Conservation (phyloP, 2,888 invertebrate genomes). For the Phytoseiulus persimilis region DNA sequence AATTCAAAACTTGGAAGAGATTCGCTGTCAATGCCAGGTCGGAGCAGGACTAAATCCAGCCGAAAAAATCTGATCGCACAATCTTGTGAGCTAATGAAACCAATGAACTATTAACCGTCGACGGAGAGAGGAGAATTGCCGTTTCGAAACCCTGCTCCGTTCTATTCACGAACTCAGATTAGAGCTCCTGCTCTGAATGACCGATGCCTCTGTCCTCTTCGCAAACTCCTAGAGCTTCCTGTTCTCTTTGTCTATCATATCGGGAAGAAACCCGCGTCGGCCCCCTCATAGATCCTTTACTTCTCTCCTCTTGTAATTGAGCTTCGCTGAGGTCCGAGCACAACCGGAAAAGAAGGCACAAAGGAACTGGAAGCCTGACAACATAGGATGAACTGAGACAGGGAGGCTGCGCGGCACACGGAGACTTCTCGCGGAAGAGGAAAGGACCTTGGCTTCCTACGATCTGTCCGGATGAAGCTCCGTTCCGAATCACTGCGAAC, state of each 20-base stretch:
- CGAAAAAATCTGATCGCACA: neutral
- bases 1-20: too few relatives aligned
- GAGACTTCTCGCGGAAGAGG: neutral
- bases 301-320: neutral
- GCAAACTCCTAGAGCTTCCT: neutral
- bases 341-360: neutral
- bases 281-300: neutral
- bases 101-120: neutral
- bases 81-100: neutral
- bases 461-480: neutral
- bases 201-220: neutral
- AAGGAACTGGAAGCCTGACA: neutral
- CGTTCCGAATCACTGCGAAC: too few relatives aligned
- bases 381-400: neutral
- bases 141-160: neutral
- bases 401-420: neutral
- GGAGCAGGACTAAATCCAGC: neutral
- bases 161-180: neutral
- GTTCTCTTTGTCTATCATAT: neutral
- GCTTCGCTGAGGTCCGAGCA: neutral
- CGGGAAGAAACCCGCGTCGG: neutral
- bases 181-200: neutral
- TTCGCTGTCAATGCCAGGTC: too few relatives aligned
- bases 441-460: neutral
- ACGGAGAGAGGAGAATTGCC: neutral